Percentiles rank a stretch among this genome's conserved stretches.
These are phyloP conservation scores for Corticium candelabrum DNA, from an alignment of 37 sponge, comb jelly and placozoan species.

Conservation along the genomic window DNA sequence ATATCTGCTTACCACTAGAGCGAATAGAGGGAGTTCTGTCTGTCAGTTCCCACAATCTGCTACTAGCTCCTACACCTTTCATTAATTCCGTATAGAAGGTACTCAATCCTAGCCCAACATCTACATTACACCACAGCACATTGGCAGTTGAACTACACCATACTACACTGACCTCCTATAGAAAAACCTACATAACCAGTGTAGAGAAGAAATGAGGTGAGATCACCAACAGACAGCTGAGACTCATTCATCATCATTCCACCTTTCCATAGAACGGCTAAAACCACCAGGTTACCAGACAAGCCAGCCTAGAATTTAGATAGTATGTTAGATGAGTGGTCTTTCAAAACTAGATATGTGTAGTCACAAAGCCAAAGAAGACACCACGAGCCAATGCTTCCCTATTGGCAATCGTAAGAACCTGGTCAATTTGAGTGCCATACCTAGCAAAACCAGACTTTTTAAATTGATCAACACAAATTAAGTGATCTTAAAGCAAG, in stretches of 20 bases:
- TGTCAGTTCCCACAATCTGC: conserved; percentile 8
- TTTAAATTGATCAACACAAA: too few species aligned
- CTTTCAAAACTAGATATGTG: neutral
- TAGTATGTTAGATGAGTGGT: neutral
- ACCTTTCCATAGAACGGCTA: conserved; percentile 15
- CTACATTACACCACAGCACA: neutral
- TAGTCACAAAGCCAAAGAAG: conserved; percentile 13
- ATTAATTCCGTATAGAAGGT: conserved; percentile 8
- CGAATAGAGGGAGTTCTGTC: conserved; percentile 10
- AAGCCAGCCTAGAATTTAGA: conserved; percentile 11
- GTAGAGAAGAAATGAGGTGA: conserved; percentile 12
- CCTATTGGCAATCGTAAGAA: conserved; percentile 7
- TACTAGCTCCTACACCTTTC: conserved; percentile 20
- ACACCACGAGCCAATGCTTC: neutral
- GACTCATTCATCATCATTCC: conserved; percentile 5
- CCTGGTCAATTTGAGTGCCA: neutral
- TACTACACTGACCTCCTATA: conserved; percentile 14
- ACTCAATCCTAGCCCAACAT: neutral
- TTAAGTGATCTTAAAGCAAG: too few species aligned
- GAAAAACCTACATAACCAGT: conserved; percentile 7
- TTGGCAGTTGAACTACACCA: too few species aligned
- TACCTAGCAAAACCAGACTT: neutral
- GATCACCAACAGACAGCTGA: conserved; percentile 3
- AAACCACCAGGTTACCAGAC: conserved; percentile 1
- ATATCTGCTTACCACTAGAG: conserved; percentile 5